Percentiles rank a stretch among this genome's conserved stretches.
These are phyloP conservation scores for Xenopus tropicalis DNA, from an alignment of 2,113 vertebrate genomes.

Conservation along the genomic window DNA sequence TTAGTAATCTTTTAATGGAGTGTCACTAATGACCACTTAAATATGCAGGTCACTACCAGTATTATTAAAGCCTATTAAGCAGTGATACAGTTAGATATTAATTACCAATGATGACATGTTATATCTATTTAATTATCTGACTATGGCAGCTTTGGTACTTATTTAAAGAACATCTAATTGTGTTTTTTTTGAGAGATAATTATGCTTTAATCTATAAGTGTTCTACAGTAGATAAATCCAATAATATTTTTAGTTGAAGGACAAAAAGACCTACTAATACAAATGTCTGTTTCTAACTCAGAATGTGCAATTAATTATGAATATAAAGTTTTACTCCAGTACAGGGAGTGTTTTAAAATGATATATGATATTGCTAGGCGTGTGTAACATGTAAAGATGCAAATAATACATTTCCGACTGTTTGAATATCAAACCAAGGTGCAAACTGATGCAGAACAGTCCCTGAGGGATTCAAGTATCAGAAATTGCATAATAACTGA, in stretches of 20 bases:
- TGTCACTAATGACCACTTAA: constrained; percentile 34
- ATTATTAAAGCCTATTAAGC: constrained; percentile 40
- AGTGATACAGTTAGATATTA: constrained; percentile 28
- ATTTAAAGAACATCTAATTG: constrained; percentile 5
- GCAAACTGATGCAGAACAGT: too few species aligned
- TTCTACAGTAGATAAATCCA: constrained; percentile 1
- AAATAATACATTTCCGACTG: too few species aligned
- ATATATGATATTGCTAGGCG: too few species aligned
- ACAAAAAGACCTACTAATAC: neutral
- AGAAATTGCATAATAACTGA: too few species aligned
- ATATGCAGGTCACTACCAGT: constrained; percentile 19
- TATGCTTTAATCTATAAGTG: neutral
- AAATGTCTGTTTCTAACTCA: neutral
- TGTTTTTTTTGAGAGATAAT: constrained; percentile 20
- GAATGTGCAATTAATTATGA: too few species aligned
- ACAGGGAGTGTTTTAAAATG: too few species aligned
- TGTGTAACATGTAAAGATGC: too few species aligned
- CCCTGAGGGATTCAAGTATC: too few species aligned
- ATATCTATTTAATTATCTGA: constrained; percentile 22
- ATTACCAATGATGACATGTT: constrained; percentile 30
- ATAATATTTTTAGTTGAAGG: neutral
- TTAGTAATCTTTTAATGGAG: constrained; percentile 28
- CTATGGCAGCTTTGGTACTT: constrained; percentile 8
- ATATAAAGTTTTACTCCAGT: too few species aligned
- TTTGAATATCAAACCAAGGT: too few species aligned